Evolutionary conservation across 2,113 vertebrate species (phyloP), one percentile per base, ranked within the genome.

Genomic region (Amazona guildingii): DNA sequence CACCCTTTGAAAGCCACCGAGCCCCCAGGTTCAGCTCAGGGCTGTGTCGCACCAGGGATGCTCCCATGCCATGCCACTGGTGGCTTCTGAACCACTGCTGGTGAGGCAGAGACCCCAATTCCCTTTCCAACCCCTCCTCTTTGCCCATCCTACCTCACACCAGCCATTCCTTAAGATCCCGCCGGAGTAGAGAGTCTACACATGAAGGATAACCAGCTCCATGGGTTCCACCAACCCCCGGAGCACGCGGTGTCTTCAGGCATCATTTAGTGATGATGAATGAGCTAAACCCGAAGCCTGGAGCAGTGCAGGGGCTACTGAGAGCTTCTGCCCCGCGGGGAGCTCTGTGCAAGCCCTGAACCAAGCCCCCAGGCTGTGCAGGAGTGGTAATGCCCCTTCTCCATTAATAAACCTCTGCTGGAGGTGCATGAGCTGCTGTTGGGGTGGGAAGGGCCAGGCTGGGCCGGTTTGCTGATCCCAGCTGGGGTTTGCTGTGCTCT

Each of bases 141-240:
- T 17, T 39, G 20, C 14, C 21, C 0, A 2, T 43, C 7, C 8
- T 2, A 11, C 46, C 55, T 72, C 7, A 0, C 37, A 3, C 7
- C 13, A 6, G 21, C 27, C 6, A 0, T 43, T 62, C 23, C 39
- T 46, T 1, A 2, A 7, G 48, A 55, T 57, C 29, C 49, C 8
- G 4, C 35, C 0, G 1, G n/a, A 17, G n/a, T 33, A 7, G 35
- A 54, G 31, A 55, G 33, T 17, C 1, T 11, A 17, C 2, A 4
- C 1, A 11, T 2, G 4, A 29, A 3, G 24, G 12, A 20, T 3
- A 3, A 52, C 7, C 15, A 7, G 21, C 41, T 2, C 15, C 23
- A 1, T 3, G 6, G 41, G 23, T 48, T 7, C 4, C 11, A 2
- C 31, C 35, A 13, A 15, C 3, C 29, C 5, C 24, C 24, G 41